Evolutionary conservation across 2,888 invertebrate species (phyloP), one percentile per base, ranked within the genome.

Genomic region (Watsonalla binaria): DNA sequence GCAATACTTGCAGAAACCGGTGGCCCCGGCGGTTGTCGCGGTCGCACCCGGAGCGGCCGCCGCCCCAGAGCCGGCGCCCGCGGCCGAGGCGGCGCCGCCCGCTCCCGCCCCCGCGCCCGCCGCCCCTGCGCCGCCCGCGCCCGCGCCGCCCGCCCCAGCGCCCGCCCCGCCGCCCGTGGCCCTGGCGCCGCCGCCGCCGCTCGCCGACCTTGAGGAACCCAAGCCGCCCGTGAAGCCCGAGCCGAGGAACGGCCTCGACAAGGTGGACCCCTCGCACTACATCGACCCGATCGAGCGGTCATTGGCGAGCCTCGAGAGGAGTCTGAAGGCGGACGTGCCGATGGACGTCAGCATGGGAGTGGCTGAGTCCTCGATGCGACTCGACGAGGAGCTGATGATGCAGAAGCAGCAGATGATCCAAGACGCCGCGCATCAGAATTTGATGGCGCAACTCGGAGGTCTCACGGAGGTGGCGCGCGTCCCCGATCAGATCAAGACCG

Each of bases 231-330:
- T 74, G 57, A 84, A 88, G 78, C 45, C 76, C 52, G 80, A 91
- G 67, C 70, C 84, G 54, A 82, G 79, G 62, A 92, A 86, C 71
- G 90, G 89, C 2, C 76, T 89, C 49, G 90, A 90, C 55, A 90
- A 87, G 61, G 70, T 85, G 2, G 90, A 90, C 57, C 60, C 86
- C 6, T 87, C 89, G 24, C 90, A 86, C 58, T 90, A 86, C 67
- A 93, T 94, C 55, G 94, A 95, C 80, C 94, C 94, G 15, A 90
- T 95, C 67, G 95, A 95, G 81, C 92, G 94, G 65, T 94, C 94
- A 53, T 86, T 95, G 68, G 94, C 94, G 50, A 94, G 93, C 66
- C 84, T 95, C 63, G 95, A 95, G 81, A 92, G 94, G 51, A 92
- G 92, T 61, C 84, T 92, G 46, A 93, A 92, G 66, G 92, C 86